These are phyloP conservation scores for Antennarius striatus DNA, from an alignment of 2,113 vertebrate genomes.

Conservation along the genomic window DNA sequence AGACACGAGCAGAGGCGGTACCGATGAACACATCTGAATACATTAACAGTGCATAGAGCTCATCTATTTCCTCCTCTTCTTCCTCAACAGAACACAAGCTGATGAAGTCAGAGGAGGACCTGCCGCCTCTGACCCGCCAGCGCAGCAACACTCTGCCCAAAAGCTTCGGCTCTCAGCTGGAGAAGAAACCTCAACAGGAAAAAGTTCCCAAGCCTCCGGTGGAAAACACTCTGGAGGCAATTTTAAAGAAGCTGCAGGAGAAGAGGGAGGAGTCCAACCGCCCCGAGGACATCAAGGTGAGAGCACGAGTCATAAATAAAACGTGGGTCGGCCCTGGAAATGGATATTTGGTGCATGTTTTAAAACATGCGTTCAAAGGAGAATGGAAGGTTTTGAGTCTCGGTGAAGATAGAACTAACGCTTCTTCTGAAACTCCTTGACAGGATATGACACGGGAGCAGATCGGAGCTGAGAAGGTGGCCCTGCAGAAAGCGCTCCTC, in stretches of 20 bases:
- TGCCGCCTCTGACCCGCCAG: slow-evolving; percentile 88
- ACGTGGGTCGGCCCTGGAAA: neutral
- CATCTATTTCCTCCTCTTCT: neutral
- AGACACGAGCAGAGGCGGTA: neutral
- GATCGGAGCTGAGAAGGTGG: slow-evolving; percentile 91
- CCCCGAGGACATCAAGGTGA: slow-evolving; percentile 95
- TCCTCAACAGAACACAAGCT: slow-evolving; percentile 85
- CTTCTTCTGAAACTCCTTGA: slow-evolving; percentile 6
- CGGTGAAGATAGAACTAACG: neutral
- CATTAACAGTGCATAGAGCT: neutral
- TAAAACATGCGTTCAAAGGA: neutral
- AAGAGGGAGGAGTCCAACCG: slow-evolving; percentile 87
- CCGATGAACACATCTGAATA: neutral
- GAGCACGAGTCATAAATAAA: neutral
- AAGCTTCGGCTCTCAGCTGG: slow-evolving; percentile 96
- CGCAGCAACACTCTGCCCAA: slow-evolving; percentile 97
- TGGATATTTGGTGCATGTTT: neutral
- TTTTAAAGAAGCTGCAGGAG: slow-evolving; percentile 91
- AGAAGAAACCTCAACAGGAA: slow-evolving; percentile 87
- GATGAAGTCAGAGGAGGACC: slow-evolving; percentile 91
- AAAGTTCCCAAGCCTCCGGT: slow-evolving; percentile 86
- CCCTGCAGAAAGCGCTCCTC: slow-evolving; percentile 93
- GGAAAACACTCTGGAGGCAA: slow-evolving; percentile 87
- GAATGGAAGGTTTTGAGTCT: neutral
- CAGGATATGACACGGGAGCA: slow-evolving; percentile 98